Evolutionary conservation across 1,140 invertebrate genomes (phyloP).

Genomic region (Cotesia chilonis): DNA sequence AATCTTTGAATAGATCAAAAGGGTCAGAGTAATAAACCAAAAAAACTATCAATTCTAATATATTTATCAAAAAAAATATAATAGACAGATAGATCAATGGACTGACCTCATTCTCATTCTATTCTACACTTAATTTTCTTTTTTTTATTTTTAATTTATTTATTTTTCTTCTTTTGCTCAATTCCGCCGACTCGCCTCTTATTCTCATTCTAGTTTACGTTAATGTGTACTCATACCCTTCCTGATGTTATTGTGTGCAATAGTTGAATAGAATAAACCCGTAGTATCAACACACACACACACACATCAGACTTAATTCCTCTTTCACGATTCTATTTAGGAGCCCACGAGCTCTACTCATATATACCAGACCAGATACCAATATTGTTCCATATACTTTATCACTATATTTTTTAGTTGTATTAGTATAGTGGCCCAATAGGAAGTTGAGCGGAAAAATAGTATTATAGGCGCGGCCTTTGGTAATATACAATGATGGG

Average conservation of each 20-base stretch:
- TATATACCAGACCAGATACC: no score
- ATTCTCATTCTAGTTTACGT: background rate
- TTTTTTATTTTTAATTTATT: background rate
- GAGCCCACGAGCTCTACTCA: background rate
- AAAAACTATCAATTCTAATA: background rate
- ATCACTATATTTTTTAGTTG: no score
- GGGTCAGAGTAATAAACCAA: no score
- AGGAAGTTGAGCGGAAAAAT: conserved; percentile 12
- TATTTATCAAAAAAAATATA: background rate
- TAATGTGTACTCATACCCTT: background rate
- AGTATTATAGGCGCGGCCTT: conserved; percentile 10
- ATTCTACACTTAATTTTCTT: background rate
- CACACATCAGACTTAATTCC: no score
- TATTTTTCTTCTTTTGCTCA: background rate
- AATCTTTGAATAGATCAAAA: no score
- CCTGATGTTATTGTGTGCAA: background rate
- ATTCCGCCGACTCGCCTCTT: background rate
- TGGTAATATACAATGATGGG: background rate
- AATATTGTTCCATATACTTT: no score
- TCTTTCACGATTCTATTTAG: conserved; percentile 5
- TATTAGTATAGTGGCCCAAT: background rate
- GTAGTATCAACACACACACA: no score
- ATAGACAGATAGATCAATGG: background rate
- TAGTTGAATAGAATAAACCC: no score
- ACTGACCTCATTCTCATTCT: conserved; percentile 12